Percentiles rank a stretch among this genome's conserved stretches.
phyloP scores from a whole-genome alignment of 2,113 vertebrate genomes.

The Pseudorhombus dupliciocellatus region DNA sequence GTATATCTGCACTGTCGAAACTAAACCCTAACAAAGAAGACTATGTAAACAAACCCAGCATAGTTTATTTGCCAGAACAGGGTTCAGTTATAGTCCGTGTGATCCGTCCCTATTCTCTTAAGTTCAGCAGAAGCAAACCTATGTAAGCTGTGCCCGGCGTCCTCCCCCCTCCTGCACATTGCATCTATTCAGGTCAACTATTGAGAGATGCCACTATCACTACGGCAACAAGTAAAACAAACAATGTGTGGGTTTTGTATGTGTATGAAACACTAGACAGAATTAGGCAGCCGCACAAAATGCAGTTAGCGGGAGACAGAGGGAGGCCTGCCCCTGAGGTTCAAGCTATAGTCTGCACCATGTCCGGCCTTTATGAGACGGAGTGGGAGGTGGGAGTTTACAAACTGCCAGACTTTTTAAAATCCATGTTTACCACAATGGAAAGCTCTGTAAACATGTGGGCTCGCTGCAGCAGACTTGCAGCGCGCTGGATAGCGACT shows the following conservation, averaged over 20 bases:
- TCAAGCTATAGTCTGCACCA: slow-evolving; percentile 50
- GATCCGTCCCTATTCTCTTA: slow-evolving; percentile 34
- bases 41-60: slow-evolving; percentile 14
- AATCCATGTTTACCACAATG: slow-evolving; percentile 74
- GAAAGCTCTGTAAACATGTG: slow-evolving; percentile 71
- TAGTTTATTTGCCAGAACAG: not conserved
- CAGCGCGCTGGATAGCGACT: slow-evolving; percentile 29
- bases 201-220: slow-evolving; percentile 75
- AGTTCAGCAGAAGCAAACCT: slow-evolving; percentile 17
- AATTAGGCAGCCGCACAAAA: slow-evolving; percentile 68
- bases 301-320: slow-evolving; percentile 64
- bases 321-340: slow-evolving; percentile 40
- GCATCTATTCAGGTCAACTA: slow-evolving; percentile 71
- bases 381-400: slow-evolving; percentile 68
- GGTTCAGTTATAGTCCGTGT: slow-evolving; percentile 6
- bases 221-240: slow-evolving; percentile 81
- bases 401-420: slow-evolving; percentile 64
- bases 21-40: slow-evolving; percentile 21
- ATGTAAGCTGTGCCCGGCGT: slow-evolving; percentile 44
- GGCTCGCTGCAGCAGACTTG: slow-evolving; percentile 63
- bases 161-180: slow-evolving; percentile 4
- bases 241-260: slow-evolving; percentile 80
- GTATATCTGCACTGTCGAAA: slow-evolving; percentile 7
- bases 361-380: slow-evolving; percentile 62
- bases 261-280: slow-evolving; percentile 79